Conservation (phyloP, 1,140 invertebrate genomes). For the Oppia nitens region DNA sequence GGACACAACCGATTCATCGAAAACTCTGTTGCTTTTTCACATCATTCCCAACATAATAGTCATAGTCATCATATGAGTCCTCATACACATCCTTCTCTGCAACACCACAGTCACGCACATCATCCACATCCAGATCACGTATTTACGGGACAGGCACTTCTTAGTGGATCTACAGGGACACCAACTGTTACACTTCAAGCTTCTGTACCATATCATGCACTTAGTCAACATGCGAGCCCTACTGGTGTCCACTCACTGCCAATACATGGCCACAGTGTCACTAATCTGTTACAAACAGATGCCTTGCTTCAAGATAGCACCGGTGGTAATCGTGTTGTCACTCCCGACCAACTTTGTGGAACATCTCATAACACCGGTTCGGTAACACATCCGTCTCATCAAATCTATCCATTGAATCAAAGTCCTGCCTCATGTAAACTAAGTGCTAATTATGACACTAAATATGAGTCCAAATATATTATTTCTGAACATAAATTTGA, state of each 20-base stretch:
- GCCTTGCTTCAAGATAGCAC: neutral
- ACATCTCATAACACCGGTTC: neutral
- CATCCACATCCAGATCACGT: slow-evolving; percentile 1
- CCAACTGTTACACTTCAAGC: neutral
- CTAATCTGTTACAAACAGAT: neutral
- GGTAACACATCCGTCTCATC: neutral
- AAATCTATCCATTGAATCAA: neutral
- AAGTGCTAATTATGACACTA: no score
- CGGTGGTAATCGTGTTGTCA: neutral
- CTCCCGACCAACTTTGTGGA: neutral
- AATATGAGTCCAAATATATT: no score
- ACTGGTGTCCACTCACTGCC: neutral
- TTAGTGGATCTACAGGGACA: neutral
- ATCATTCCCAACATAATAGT: neutral
- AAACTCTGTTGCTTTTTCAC: neutral
- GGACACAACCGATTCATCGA: neutral
- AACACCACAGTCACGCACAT: neutral
- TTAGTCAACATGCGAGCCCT: neutral
- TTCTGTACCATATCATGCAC: neutral
- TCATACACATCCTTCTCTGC: neutral
- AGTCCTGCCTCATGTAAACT: neutral
- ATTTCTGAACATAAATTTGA: neutral
- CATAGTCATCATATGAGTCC: neutral
- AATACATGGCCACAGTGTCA: neutral
- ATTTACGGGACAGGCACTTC: neutral